phyloP scores from a whole-genome alignment of 2,888 invertebrate species.

The Pycnomerus fuliginosus region DNA sequence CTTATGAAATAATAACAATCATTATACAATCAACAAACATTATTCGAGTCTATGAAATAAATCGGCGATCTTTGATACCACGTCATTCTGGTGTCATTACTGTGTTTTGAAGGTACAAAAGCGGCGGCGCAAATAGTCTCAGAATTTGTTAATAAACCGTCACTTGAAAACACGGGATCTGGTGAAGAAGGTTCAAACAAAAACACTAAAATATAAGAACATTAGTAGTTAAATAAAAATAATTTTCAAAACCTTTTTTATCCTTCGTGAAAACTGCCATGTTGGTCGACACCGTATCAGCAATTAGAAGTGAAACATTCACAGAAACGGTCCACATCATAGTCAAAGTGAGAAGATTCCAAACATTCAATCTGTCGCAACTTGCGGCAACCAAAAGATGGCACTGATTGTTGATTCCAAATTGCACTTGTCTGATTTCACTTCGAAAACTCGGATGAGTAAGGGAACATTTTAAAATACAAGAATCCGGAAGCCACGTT shows the following conservation, averaged over 20 bases:
- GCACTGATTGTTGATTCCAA: slow-evolving; percentile 59
- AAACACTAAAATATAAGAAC: slow-evolving; percentile 56
- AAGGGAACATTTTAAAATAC: slow-evolving; percentile 60
- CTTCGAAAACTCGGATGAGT: slow-evolving; percentile 47
- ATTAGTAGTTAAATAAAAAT: slow-evolving; percentile 11
- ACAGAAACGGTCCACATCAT: slow-evolving; percentile 68
- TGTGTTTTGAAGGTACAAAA: slow-evolving; percentile 60
- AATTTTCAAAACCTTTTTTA: slow-evolving; percentile 64
- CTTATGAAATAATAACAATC: slow-evolving; percentile 8
- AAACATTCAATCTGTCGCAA: slow-evolving; percentile 62
- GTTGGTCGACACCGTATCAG: slow-evolving; percentile 64
- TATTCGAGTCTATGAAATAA: slow-evolving; percentile 61
- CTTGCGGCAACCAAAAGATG: slow-evolving; percentile 62
- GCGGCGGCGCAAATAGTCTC: slow-evolving; percentile 54
- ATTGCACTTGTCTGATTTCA: slow-evolving; percentile 55
- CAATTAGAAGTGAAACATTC: slow-evolving; percentile 53
- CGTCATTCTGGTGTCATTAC: slow-evolving; percentile 49
- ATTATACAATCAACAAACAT: slow-evolving; percentile 51
- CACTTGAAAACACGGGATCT: slow-evolving; percentile 56
- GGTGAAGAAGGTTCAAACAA: slow-evolving; percentile 63
- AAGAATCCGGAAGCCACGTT: slow-evolving; percentile 65
- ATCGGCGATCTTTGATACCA: slow-evolving; percentile 66
- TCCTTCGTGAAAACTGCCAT: slow-evolving; percentile 68
- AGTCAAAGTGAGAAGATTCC: slow-evolving; percentile 71
- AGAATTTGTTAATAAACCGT: slow-evolving; percentile 52